These are phyloP conservation scores for Aeoliscus strigatus DNA, from an alignment of 2,797 vertebrate species.

Conservation along the genomic window DNA sequence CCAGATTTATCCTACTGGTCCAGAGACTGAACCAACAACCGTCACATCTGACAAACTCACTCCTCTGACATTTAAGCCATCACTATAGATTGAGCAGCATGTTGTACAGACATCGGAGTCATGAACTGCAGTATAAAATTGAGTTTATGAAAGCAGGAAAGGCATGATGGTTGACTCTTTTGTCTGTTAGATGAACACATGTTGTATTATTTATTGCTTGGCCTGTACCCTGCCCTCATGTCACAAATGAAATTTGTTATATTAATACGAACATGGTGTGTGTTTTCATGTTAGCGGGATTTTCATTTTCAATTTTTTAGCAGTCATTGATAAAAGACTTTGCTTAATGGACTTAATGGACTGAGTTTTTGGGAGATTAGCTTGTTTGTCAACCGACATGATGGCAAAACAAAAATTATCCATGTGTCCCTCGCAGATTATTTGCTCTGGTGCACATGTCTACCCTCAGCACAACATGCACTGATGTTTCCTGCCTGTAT, in stretches of 20 bases:
- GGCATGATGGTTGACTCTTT: too few relatives aligned
- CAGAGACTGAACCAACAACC: too few relatives aligned
- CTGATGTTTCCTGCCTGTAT: conserved; percentile 17
- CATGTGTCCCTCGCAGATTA: conserved; percentile 41
- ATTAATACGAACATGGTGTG: background rate
- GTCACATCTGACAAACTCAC: too few relatives aligned
- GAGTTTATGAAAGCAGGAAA: too few relatives aligned
- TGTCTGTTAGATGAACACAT: too few relatives aligned
- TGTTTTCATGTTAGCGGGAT: conserved; percentile 6
- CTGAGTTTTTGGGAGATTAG: conserved; percentile 47
- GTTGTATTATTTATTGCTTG: too few relatives aligned
- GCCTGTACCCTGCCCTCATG: background rate
- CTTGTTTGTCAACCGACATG: conserved; percentile 39
- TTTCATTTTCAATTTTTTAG: conserved; percentile 1
- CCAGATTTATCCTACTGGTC: too few relatives aligned
- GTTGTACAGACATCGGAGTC: background rate
- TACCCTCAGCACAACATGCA: conserved; percentile 8
- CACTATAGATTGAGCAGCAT: too few relatives aligned
- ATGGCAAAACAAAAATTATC: conserved; percentile 52
- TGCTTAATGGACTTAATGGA: conserved; percentile 48
- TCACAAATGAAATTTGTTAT: conserved; percentile 3
- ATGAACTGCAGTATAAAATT: background rate
- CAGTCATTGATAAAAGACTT: conserved; percentile 35
- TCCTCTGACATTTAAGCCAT: too few relatives aligned
- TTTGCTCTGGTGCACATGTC: conserved; percentile 34